A percentile compares a stretch with the other conserved stretches of the same genome.
phyloP scores from a whole-genome alignment of 92 coral and sea anemone species.

The Palythoa heliodiscus region DNA sequence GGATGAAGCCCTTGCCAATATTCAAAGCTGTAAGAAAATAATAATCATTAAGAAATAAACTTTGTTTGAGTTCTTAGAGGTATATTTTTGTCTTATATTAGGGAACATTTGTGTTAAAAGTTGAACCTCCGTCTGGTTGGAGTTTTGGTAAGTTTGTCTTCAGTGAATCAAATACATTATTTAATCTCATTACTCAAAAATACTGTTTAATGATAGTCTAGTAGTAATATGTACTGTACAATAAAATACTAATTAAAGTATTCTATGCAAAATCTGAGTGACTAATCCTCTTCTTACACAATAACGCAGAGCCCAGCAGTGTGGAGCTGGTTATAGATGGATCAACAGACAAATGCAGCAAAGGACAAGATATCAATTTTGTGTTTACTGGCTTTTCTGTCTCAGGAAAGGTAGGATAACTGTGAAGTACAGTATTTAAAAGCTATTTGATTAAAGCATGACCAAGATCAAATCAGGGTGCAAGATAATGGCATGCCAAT shows the following conservation, averaged over 20 bases:
- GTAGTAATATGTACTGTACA: no score
- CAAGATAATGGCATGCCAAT: no score
- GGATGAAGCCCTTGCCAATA: no score
- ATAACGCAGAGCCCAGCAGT: conserved; percentile 79
- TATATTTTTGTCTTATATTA: conserved; percentile 23
- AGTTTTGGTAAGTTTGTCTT: conserved; percentile 78
- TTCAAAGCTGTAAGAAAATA: no score
- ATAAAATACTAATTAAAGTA: no score
- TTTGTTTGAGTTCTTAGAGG: background rate
- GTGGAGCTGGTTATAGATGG: conserved; percentile 96
- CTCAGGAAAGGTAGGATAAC: conserved; percentile 78
- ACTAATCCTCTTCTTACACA: background rate
- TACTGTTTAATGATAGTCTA: no score
- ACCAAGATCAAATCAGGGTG: background rate
- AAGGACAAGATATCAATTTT: conserved; percentile 94
- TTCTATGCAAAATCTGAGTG: no score
- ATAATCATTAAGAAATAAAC: background rate
- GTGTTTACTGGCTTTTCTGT: conserved; percentile 92
- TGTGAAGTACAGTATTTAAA: background rate
- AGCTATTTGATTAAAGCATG: background rate
- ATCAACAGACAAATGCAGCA: conserved; percentile 88
- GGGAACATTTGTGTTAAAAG: conserved; percentile 90
- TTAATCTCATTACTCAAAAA: no score
- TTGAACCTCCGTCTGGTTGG: conserved; percentile 98
- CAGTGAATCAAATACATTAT: no score